Base-by-base conservation (phyloP, 1,140 invertebrate species). In the Aphaenogaster ashmeadi region DNA sequence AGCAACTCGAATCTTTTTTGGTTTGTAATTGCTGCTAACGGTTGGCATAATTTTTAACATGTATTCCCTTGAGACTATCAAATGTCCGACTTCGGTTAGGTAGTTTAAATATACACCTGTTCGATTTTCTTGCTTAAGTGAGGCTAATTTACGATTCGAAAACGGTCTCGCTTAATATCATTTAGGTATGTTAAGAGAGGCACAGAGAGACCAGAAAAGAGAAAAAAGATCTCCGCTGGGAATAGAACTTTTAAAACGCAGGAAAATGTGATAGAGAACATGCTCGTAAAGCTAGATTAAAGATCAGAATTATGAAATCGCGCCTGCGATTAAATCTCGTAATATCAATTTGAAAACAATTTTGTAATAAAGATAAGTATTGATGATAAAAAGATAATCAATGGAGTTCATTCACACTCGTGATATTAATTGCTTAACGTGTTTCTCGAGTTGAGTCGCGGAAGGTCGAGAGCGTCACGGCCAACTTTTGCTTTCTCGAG, bases 41-140 rank as follows among this genome's bases (percentile, higher is more conserved):
- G 98, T 2, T 98, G 98, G 97, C 98, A 99, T 94, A 99, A 99
- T 95, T 99, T 98, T 95, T 98, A 99, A 94, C 98, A 99, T 95
- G 97, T 97, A 0, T 99, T 99, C 96, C 98, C 98, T 1, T 98
- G 98, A 96, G 98, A 99, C 93, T 98, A 98, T 96, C 97, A 98
- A 93, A 97, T 97, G 5, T 96, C 97, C 9, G 98, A 98, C 93
- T 96, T 98, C 0, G 27, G 27, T 21, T 2, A 97, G 98, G 60
- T 96, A 97, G 97, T n/a, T 96, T 97, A 78, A 98, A 97, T 4
- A 98, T 97, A 1, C 95, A 95, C 8, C 97, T 98, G 93, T 98
- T 99, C 88, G 97, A 98, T 91, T 96, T 97, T 89, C 97, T 98
- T 92, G 97, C 97, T 6, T 96, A 96, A 92, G 96, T 98, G 81